A percentile compares a stretch with the other conserved stretches of the same genome.
Conservation (phyloP, 2,113 vertebrate species). For the Sarotherodon lohbergeri region DNA sequence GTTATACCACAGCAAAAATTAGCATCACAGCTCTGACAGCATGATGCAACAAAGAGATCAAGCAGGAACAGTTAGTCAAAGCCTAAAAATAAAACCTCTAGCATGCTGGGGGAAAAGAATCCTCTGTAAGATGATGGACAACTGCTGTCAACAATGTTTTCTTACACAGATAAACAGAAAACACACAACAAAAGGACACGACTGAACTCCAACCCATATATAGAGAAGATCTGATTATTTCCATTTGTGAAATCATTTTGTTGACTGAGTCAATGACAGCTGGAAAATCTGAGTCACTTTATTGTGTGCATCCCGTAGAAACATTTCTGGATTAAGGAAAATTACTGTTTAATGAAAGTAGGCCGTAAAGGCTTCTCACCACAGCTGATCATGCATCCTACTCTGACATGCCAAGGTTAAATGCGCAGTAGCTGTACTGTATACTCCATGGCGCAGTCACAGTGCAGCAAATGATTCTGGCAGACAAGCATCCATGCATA, state of each 20-base stretch:
- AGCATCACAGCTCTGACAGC: not conserved
- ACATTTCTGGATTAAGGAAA: not conserved
- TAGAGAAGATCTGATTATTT: not conserved
- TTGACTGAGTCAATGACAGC: not conserved
- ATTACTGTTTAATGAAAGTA: not conserved
- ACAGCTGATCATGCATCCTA: not conserved
- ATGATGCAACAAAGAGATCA: not conserved
- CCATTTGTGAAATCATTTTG: not conserved
- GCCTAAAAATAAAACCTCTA: not conserved
- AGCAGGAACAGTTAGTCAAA: not conserved
- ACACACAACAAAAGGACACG: not conserved
- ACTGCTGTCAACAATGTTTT: not conserved
- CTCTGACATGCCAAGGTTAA: not conserved
- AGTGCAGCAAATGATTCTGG: constrained; percentile 25
- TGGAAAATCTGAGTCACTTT: constrained; percentile 5
- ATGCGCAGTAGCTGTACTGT: not conserved
- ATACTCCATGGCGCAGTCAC: not conserved
- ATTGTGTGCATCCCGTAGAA: not conserved
- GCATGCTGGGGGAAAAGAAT: not conserved
- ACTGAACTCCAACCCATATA: not conserved
- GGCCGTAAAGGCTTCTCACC: not conserved
- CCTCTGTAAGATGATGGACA: not conserved
- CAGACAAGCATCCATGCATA: constrained; percentile 21
- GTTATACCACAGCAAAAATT: not conserved
- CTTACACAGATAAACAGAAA: not conserved